phyloP scores from a whole-genome alignment of 2,113 vertebrate genomes.

The Pterocles orientalis region DNA sequence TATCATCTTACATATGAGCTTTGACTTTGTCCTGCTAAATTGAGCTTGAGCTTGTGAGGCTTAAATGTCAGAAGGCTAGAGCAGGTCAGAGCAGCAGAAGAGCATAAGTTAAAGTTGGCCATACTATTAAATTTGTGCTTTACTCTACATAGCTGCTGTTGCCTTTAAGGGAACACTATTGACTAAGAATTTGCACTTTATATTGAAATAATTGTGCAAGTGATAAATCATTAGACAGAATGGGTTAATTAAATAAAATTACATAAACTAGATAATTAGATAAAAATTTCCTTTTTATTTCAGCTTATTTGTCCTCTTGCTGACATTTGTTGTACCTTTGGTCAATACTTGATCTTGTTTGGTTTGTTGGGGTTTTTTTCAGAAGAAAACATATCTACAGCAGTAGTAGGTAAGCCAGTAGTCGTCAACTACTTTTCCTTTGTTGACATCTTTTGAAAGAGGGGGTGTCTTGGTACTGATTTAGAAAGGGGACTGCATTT shows the following conservation, averaged over 20 bases:
- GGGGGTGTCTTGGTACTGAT: not conserved
- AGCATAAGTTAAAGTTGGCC: not conserved
- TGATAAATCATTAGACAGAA: not conserved
- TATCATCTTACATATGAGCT: slow-evolving; percentile 10
- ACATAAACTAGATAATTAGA: not conserved
- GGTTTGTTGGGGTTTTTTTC: not conserved
- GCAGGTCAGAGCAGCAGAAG: not conserved
- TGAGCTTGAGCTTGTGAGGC: not conserved
- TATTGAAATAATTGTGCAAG: not conserved
- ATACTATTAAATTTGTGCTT: not conserved
- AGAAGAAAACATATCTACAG: not conserved
- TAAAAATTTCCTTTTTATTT: not conserved
- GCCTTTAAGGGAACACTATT: not conserved
- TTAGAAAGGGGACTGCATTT: not conserved
- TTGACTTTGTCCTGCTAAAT: slow-evolving; percentile 2
- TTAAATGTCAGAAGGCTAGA: slow-evolving; percentile 8
- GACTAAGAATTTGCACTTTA: not conserved
- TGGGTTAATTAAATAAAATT: too few species aligned
- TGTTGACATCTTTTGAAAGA: not conserved
- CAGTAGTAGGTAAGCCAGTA: not conserved
- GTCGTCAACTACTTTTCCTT: not conserved
- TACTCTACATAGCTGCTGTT: not conserved
- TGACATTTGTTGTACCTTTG: not conserved
- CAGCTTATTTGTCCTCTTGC: not conserved
- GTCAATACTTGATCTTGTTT: not conserved